A percentile compares a stretch with the other conserved stretches of the same genome.
Evolutionary conservation across 2,797 vertebrate genomes (phyloP).

Genomic region (Rhadinocentrus ornatus): DNA sequence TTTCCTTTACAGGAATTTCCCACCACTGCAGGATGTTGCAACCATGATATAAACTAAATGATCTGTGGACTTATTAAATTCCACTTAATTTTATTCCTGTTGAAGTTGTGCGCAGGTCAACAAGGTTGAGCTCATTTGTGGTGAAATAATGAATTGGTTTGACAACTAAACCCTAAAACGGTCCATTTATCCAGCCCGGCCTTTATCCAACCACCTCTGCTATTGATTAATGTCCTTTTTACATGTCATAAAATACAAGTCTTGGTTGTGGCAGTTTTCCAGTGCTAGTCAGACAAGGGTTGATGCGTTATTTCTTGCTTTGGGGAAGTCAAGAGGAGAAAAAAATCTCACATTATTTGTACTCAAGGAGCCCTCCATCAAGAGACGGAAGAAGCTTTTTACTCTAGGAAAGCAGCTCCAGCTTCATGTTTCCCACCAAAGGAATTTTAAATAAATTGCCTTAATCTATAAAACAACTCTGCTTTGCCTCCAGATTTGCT

Average conservation of each 20-base stretch:
- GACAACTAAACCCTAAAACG: background rate
- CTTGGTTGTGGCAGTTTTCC: constrained; percentile 1
- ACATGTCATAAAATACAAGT: background rate
- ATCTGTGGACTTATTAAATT: background rate
- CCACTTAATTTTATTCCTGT: background rate
- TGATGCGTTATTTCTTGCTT: constrained; percentile 2
- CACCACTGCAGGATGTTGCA: too few relatives aligned
- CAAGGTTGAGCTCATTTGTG: background rate
- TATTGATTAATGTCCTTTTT: background rate
- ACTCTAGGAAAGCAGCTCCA: too few relatives aligned
- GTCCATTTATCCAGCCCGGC: background rate
- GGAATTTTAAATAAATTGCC: too few relatives aligned
- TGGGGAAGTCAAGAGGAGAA: background rate
- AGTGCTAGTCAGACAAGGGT: background rate
- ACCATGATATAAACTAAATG: too few relatives aligned
- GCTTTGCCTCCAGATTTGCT: too few relatives aligned
- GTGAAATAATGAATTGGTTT: background rate
- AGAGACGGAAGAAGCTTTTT: too few relatives aligned
- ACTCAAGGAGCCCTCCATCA: background rate
- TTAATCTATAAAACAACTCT: too few relatives aligned
- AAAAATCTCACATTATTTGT: too few relatives aligned
- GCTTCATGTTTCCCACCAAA: too few relatives aligned
- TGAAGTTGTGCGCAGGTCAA: too few relatives aligned
- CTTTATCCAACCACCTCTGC: background rate
- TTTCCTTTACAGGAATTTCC: background rate